Conservation (phyloP, 2,797 vertebrate genomes). For the Neosalanx taihuensis region DNA sequence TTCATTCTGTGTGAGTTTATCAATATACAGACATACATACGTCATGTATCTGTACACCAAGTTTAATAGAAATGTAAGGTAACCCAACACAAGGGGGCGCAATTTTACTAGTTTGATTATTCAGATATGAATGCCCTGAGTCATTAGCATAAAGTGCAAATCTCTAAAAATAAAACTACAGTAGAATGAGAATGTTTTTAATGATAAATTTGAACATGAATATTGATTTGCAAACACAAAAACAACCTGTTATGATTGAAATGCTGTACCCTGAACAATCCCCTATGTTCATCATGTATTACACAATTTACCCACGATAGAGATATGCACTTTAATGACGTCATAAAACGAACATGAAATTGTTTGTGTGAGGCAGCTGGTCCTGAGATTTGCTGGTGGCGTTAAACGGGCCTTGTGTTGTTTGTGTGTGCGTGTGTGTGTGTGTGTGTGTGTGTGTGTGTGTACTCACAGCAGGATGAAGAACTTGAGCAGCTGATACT, state of each 20-base stretch:
- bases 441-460: background rate
- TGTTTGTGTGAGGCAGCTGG: slow-evolving; percentile 37
- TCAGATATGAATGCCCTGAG: no score
- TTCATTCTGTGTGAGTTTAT: no score
- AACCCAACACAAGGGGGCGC: background rate
- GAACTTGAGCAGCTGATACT: slow-evolving; percentile 90
- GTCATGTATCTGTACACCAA: background rate
- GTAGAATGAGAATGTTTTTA: no score
- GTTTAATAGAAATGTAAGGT: background rate
- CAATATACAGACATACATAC: no score
- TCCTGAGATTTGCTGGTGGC: background rate
- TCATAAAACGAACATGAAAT: background rate
- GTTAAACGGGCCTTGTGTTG: background rate
- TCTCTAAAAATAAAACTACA: no score
- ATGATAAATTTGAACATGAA: no score
- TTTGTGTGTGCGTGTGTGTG: background rate
- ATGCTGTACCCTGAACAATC: no score
- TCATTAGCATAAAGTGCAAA: no score
- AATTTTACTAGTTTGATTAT: background rate
- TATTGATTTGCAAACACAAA: no score
- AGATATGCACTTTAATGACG: background rate
- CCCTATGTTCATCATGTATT: background rate
- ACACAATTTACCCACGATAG: background rate
- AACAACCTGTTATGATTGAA: no score
- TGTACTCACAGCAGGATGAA: slow-evolving; percentile 91